Conservation (phyloP, 2,113 vertebrate genomes). For the Aix galericulata region DNA sequence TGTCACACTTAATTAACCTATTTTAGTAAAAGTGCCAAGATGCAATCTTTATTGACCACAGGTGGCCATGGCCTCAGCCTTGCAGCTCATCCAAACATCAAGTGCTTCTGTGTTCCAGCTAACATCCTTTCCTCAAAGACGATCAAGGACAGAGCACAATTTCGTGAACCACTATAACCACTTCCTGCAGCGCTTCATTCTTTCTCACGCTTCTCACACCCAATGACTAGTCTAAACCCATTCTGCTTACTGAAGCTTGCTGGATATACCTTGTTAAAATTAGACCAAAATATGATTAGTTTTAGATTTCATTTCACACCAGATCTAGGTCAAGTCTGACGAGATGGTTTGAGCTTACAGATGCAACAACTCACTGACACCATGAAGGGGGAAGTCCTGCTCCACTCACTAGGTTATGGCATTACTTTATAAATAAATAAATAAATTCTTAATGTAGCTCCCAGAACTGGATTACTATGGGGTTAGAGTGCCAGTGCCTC, state of each 20-base stretch:
- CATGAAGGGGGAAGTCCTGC: neutral
- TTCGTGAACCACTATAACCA: neutral
- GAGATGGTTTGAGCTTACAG: neutral
- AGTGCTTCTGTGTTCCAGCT: neutral
- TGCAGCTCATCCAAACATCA: neutral
- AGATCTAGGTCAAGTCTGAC: neutral
- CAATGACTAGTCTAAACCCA: neutral
- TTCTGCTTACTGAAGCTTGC: neutral
- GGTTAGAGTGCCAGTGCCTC: neutral
- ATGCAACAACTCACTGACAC: neutral
- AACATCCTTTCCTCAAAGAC: neutral
- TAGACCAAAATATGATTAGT: neutral
- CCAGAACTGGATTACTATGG: neutral
- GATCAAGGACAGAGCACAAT: neutral
- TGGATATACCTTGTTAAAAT: neutral
- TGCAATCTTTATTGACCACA: neutral
- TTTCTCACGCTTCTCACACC: neutral
- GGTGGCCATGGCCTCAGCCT: fast-evolving
- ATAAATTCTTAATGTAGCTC: neutral
- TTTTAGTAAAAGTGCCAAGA: neutral
- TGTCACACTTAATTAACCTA: neutral
- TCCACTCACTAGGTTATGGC: neutral
- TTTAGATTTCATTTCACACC: neutral
- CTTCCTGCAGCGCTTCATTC: neutral
- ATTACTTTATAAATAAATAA: no score